Conservation (phyloP, 2,888 invertebrate genomes). For the Cartodere bifasciata region DNA sequence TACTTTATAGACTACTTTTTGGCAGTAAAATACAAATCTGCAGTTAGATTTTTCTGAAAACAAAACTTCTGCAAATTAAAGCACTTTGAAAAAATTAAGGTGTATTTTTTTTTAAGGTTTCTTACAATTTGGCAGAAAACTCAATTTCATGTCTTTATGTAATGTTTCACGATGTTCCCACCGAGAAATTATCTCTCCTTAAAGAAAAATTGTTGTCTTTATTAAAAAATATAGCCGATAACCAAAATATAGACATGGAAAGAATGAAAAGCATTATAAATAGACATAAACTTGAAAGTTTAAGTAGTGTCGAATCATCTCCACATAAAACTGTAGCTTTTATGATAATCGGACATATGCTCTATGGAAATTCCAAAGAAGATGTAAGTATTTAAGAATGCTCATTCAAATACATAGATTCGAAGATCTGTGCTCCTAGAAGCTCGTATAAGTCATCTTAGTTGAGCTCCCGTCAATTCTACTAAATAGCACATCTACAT, state of each 20-base stretch:
- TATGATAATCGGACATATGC: slow-evolving; percentile 67
- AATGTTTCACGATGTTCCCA: slow-evolving; percentile 62
- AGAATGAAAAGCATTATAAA: slow-evolving; percentile 61
- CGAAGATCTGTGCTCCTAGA: too few relatives aligned
- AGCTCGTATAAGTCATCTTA: too few relatives aligned
- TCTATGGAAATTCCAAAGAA: slow-evolving; percentile 62
- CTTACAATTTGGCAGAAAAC: slow-evolving; percentile 59
- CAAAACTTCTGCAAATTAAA: too few relatives aligned
- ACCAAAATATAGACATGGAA: slow-evolving; percentile 56
- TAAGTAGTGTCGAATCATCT: slow-evolving; percentile 59
- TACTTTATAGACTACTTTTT: too few relatives aligned
- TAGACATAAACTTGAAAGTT: slow-evolving; percentile 53
- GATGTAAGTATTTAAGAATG: slow-evolving; percentile 66
- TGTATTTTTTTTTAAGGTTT: slow-evolving; percentile 43
- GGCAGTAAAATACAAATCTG: too few relatives aligned
- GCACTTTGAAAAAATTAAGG: too few relatives aligned
- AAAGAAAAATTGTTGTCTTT: slow-evolving; percentile 41
- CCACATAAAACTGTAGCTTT: slow-evolving; percentile 69
- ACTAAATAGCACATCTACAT: too few relatives aligned
- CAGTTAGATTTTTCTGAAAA: too few relatives aligned
- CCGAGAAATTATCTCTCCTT: slow-evolving; percentile 50
- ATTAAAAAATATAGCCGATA: slow-evolving; percentile 36
- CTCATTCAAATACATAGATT: too few relatives aligned
- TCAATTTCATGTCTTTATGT: slow-evolving; percentile 56
- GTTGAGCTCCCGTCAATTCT: too few relatives aligned